Percentiles rank a stretch among this genome's conserved stretches.
Conservation (phyloP, 2,113 vertebrate species). For the Cepphus grylle region DNA sequence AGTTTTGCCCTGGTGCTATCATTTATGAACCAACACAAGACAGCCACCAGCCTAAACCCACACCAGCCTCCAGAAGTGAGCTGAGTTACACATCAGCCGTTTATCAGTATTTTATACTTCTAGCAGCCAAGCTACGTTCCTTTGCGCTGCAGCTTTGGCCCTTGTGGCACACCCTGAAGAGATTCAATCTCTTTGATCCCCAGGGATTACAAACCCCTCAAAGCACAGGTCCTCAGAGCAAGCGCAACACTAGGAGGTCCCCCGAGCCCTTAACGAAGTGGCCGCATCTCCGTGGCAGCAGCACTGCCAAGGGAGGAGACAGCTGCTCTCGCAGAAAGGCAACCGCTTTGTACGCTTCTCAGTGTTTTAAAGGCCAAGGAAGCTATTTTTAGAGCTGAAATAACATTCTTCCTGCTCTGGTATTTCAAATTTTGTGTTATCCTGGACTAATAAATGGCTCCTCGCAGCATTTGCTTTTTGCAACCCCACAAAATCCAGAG, state of each 20-base stretch:
- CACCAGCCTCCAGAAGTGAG: background rate
- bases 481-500: background rate
- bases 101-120: background rate
- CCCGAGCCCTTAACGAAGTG: background rate
- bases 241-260: background rate
- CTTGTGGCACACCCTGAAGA: background rate
- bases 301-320: background rate
- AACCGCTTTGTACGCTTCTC: background rate
- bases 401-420: background rate
- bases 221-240: background rate
- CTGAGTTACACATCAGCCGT: background rate
- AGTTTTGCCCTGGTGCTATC: background rate
- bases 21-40: background rate
- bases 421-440: background rate
- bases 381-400: conserved; percentile 2
- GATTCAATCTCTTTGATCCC: background rate
- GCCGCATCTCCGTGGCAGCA: background rate
- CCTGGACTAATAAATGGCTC: background rate
- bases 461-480: background rate
- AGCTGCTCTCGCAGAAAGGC: background rate
- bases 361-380: background rate
- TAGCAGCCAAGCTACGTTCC: rapidly evolving
- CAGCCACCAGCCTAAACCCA: background rate
- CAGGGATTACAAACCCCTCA: background rate
- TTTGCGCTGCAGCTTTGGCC: background rate